Base-by-base conservation (phyloP, 2,797 vertebrate species). In the Chloroceryle inda region DNA sequence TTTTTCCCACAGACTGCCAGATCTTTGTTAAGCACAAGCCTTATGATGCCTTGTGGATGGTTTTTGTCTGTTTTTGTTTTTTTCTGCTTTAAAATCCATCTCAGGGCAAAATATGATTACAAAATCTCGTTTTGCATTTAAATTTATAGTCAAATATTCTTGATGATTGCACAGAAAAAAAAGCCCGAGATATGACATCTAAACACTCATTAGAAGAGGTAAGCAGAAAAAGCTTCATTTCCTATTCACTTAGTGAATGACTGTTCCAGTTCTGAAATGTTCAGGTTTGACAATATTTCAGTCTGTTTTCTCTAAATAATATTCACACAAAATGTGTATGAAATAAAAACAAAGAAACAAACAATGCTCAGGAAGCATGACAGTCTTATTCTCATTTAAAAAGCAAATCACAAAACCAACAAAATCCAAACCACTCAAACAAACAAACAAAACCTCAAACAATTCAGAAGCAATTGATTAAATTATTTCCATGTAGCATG, bases 371-470 rank as follows among this genome's bases (percentile, higher is more conserved):
- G 33, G 10, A 76, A 75, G 21, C 33, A 45, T 13, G 21, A 22
- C 24, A 78, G 15, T 35, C 14, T 77, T 33, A 50, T 49, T 53
- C 8, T 45, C 11, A 20, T 44, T 56, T 44, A 31, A 35, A 3
- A 1, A 45, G 45, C n/a, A 35, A 22, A 14, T 5, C 6, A 49
- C 2, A 2, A 45, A 52, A 37, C 21, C 15, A 14, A 5, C 6
- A 49, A 47, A 76, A 42, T n/a, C 1, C 2, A 37, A 11, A 53
- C 52, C 52, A 29, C 3, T 13, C 4, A 38, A 38, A 42, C 9
- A 66, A 53, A 53, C 5, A 49, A 35, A 42, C 13, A 47, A 21
- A 31, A 3, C 12, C 18, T 23, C 18, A 35, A 58, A 72, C 13
- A 77, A 24, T 45, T 52, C 8, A 45, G 67, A 92, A 69, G 13